Base-by-base conservation (phyloP, 2,113 vertebrate genomes). In the Burhinus oedicnemus region DNA sequence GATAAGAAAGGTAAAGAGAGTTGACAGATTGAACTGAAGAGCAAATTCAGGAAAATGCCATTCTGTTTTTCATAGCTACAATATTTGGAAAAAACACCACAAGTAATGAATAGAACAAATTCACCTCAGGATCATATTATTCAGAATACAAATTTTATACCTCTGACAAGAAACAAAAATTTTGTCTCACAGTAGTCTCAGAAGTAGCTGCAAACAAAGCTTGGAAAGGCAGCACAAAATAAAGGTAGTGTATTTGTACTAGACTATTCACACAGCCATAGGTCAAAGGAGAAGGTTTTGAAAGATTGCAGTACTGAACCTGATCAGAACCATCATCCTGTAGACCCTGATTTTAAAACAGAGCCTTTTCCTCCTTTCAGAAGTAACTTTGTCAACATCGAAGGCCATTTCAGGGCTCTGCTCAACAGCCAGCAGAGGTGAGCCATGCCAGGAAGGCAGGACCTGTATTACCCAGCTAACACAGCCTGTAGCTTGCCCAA, bases 161-260 rank as follows among this genome's bases (percentile, higher is more conserved):
- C 16, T 71, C 66, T 38, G 21, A 93, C 36, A 83, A 77, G 30
- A 62, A 85, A 80, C 2, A 70, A 60, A 47, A 20, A 5, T 3
- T 23, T 64, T 72, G 21, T 23, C 20, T 72, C 21, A 5, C 17
- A 57, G 34, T 23, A 70, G 34, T 36, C 38, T 89, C 45, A 30
- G 38, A n/a, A 57, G 22, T 19, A 91, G 68, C 32, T 78, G 51
- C 26, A 78, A 87, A 45, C 2, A 2, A 78, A 60, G 36, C 32
- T 55, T 71, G 32, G 42, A 90, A 89, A 68, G 5, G 38, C 45
- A 94, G 38, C 17, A 54, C 26, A 87, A 91, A 77, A 80, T 12
- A 42, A 75, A 71, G 12, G 36, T 8, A 7, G 12, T 5, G 0
- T 26, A n/a, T 60, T 61, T 82, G 20, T 20, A 62, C 0, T 0